A percentile compares a stretch with the other conserved stretches of the same genome.
phyloP scores from a whole-genome alignment of 1,140 invertebrate species.

The Drosophila carrolli region DNA sequence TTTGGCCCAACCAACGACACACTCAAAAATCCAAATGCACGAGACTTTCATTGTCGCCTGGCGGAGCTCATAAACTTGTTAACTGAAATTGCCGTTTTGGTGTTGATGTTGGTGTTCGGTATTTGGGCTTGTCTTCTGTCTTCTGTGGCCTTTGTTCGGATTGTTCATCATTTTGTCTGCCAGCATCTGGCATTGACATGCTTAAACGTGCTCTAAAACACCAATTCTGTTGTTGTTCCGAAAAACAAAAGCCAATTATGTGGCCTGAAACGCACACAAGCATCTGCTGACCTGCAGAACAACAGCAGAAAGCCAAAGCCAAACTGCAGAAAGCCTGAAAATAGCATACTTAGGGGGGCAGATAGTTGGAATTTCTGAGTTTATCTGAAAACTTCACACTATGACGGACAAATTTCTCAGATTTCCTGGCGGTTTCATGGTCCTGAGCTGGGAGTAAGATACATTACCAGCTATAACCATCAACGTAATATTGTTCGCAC shows the following conservation, averaged over 20 bases:
- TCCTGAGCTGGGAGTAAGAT: neutral
- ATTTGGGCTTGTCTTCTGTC: slow-evolving; percentile 16
- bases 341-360: slow-evolving; percentile 30
- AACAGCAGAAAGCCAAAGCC: slow-evolving; percentile 9
- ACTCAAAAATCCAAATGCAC: slow-evolving; percentile 63
- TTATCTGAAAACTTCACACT: slow-evolving; percentile 43
- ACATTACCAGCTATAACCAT: slow-evolving; percentile 13
- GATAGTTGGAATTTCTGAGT: neutral
- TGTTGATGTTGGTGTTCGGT: slow-evolving; percentile 20
- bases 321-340: slow-evolving; percentile 15
- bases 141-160: slow-evolving; percentile 29
- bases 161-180: slow-evolving; percentile 69
- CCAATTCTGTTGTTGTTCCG: slow-evolving; percentile 17
- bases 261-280: slow-evolving; percentile 19
- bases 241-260: slow-evolving; percentile 58
- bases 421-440: slow-evolving; percentile 23
- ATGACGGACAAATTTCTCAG: slow-evolving; percentile 10
- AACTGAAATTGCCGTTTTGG: slow-evolving; percentile 65
- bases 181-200: slow-evolving; percentile 58
- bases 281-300: slow-evolving; percentile 19
- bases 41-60: slow-evolving; percentile 31
- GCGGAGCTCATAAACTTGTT: slow-evolving; percentile 71
- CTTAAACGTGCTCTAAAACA: slow-evolving; percentile 56
- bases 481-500: slow-evolving; percentile 20
- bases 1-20: slow-evolving; percentile 7